A percentile compares a stretch with the other conserved stretches of the same genome.
Evolutionary conservation across 2,888 invertebrate species (phyloP).

Genomic region (Drosophila colorata): DNA sequence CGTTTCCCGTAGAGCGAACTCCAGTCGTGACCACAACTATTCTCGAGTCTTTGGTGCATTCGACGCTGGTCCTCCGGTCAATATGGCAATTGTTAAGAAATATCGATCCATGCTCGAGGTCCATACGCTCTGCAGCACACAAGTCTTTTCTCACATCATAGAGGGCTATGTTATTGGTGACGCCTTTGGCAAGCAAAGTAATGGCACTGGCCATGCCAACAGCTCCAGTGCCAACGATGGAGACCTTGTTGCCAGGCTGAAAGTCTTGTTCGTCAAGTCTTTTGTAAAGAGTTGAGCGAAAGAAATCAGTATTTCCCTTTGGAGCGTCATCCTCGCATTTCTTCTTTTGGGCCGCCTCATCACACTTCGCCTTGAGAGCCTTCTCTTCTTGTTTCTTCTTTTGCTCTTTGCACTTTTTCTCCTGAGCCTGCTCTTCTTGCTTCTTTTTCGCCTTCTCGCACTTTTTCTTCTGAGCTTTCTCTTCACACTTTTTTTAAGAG

Average conservation of each 20-base stretch:
- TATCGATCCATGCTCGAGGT: conserved; percentile 88
- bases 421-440: not conserved
- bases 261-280: conserved; percentile 11
- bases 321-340: not conserved
- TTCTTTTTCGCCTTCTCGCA: not conserved
- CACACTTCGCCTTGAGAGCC: not conserved
- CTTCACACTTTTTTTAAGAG: not conserved
- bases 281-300: conserved; percentile 34
- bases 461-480: not conserved
- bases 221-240: conserved; percentile 93
- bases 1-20: conserved; percentile 92
- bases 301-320: not conserved
- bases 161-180: conserved; percentile 91
- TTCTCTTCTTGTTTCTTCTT: not conserved
- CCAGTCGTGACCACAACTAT: conserved; percentile 95
- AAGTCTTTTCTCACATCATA: conserved; percentile 92
- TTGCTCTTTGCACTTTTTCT: not conserved
- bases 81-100: conserved; percentile 92
- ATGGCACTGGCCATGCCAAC: conserved; percentile 95
- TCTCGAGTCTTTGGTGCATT: conserved; percentile 90
- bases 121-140: conserved; percentile 85
- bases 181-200: conserved; percentile 91
- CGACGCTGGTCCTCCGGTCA: conserved; percentile 88
- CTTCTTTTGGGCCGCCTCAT: not conserved
- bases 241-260: conserved; percentile 88